A percentile compares a stretch with the other conserved stretches of the same genome.
phyloP scores from a whole-genome alignment of 2,888 invertebrate species.

The Hirudinaria manillensis region DNA sequence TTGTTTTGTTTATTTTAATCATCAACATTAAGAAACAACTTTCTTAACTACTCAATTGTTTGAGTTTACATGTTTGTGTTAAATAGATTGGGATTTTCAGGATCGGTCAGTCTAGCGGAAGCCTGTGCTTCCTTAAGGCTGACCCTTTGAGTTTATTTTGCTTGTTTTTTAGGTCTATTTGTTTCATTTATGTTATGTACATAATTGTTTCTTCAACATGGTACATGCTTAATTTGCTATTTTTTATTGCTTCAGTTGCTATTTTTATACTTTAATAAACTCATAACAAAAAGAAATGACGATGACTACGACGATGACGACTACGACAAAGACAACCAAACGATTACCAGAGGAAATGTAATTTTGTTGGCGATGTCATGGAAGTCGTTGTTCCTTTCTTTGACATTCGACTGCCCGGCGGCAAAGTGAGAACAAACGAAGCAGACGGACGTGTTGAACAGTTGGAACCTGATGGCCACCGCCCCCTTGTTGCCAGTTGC shows the following conservation, averaged over 20 bases:
- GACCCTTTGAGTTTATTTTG: too few species aligned
- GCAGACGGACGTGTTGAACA: conserved; percentile 87
- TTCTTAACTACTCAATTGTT: background rate
- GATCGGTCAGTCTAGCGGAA: too few species aligned
- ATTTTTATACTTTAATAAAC: background rate
- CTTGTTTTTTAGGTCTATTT: background rate
- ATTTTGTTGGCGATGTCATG: conserved; percentile 84
- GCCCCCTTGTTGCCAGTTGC: conserved; percentile 97
- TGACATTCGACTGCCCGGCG: conserved; percentile 91
- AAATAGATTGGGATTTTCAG: too few species aligned
- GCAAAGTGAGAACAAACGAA: conserved; percentile 99
- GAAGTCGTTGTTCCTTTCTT: conserved; percentile 91
- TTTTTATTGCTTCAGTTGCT: background rate
- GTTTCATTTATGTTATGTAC: background rate
- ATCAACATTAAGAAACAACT: background rate
- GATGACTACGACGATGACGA: background rate
- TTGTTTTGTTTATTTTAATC: too few species aligned
- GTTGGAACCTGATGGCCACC: conserved; percentile 81
- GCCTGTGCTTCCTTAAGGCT: too few species aligned
- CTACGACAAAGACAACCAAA: background rate
- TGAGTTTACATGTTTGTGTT: too few species aligned
- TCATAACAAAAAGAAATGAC: background rate
- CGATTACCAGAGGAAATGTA: conserved; percentile 54
- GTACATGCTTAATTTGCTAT: background rate
- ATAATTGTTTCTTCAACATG: too few species aligned